Evolutionary conservation across 2,888 invertebrate genomes (phyloP), one percentile per base, ranked within the genome.

Genomic region (Coronaproctus castanopsis): DNA sequence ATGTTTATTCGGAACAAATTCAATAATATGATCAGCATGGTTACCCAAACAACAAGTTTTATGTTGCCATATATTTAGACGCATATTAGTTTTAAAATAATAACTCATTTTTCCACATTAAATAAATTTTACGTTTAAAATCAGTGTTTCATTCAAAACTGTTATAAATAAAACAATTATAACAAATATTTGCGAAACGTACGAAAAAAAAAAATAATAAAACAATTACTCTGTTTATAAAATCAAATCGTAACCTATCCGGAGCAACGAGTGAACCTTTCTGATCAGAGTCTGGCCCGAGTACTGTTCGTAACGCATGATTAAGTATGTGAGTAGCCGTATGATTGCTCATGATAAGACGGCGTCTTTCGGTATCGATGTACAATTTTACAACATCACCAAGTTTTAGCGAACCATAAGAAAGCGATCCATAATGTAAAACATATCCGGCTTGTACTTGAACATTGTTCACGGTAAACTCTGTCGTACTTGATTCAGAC

Each of bases 331-430:
- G 98, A 0, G 98, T 99, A 21, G 93, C 96, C 52, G 97, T 88
- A 74, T 98, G 95, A 75, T 99, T 98, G 71, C 88, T 93, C 98
- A 99, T 99, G n/a, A 97, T 80, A 24, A 87, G 76, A 67, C 87
- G 80, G 67, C 98, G 78, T 59, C 97, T 80, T 60, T 81, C 80
- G 60, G 81, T 81, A 71, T 97, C 96, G 61, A 97, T 79, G 65
- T 85, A 80, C 53, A 93, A 76, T 60, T 77, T 76, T 52, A 98
- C 77, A 68, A 78, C 78, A 73, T 98, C 96, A 0, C 95, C 96
- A 61, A 90, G 82, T 66, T 77, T 79, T 18, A 98, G 72, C 1
- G 74, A 77, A 21, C 87, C 68, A 3, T 79, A 96, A 73, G 92
- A 92, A 14, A 92, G 80, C 62, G 81, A 83, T 24, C 98, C 97